Percentiles rank a stretch among this genome's conserved stretches.
Conservation (phyloP, 2,113 vertebrate genomes). For the Stercorarius parasiticus region DNA sequence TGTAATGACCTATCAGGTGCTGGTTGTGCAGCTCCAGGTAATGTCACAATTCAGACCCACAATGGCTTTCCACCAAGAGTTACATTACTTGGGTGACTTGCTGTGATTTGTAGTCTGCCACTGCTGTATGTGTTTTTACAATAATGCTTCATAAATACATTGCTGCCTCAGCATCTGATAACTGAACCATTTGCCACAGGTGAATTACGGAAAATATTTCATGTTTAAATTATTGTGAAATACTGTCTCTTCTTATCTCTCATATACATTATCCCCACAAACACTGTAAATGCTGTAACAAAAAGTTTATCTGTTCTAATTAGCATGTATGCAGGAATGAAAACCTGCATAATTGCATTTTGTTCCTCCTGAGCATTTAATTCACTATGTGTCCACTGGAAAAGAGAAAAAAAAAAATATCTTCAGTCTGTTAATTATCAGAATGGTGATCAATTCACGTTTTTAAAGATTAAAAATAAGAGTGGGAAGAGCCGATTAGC, state of each 20-base stretch:
- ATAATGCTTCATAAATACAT: constrained; percentile 23
- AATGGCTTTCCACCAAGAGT: neutral
- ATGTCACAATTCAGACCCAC: neutral
- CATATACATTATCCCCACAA: constrained; percentile 32
- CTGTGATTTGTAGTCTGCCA: constrained; percentile 11
- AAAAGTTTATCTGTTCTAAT: constrained; percentile 57
- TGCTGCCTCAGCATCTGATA: constrained; percentile 43
- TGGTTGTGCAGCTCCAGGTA: neutral
- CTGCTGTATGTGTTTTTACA: constrained; percentile 6
- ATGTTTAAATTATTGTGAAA: constrained; percentile 49
- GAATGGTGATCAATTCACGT: neutral
- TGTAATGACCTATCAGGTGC: constrained; percentile 34
- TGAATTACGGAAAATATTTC: constrained; percentile 24
- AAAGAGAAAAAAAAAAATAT: neutral
- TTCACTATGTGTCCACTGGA: neutral
- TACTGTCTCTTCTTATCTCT: constrained; percentile 39
- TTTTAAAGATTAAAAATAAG: neutral
- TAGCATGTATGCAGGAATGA: constrained; percentile 6
- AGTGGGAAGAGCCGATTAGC: neutral
- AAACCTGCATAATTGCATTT: constrained; percentile 38
- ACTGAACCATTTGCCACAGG: neutral
- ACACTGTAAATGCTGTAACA: constrained; percentile 28
- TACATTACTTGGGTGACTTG: neutral
- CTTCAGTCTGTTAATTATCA: neutral
- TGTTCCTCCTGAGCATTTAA: constrained; percentile 33